phyloP scores from a whole-genome alignment of 2,113 vertebrate genomes.

The Neodon shergylaensis region DNA sequence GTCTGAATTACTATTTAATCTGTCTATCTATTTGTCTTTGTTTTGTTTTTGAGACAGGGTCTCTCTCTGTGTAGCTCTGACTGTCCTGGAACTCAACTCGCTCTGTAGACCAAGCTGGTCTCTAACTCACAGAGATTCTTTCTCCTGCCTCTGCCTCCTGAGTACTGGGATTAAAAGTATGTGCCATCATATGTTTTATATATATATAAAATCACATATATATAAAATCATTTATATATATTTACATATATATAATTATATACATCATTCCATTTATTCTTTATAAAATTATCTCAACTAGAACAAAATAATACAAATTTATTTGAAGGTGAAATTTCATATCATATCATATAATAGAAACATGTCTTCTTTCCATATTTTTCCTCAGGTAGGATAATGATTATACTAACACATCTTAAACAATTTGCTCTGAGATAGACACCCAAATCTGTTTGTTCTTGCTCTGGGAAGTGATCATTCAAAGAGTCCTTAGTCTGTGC shows the following conservation, averaged over 20 bases:
- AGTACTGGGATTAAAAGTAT: not conserved
- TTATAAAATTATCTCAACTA: not conserved
- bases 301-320: not conserved
- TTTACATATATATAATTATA: no score
- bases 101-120: not conserved
- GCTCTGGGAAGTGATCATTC: not conserved
- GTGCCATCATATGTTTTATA: no score
- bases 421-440: not conserved
- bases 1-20: not conserved
- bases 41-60: not conserved
- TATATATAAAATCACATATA: no score
- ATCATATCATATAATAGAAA: not conserved
- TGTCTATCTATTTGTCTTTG: not conserved
- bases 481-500: slow-evolving; percentile 1
- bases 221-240: no score
- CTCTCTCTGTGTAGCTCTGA: not conserved
- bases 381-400: not conserved
- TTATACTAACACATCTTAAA: not conserved
- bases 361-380: not conserved
- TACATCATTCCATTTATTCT: not conserved
- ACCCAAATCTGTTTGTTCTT: not conserved
- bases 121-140: not conserved
- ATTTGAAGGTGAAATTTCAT: slow-evolving; percentile 53
- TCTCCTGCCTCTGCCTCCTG: not conserved
- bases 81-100: not conserved